Percentiles rank a stretch among this genome's conserved stretches.
These are phyloP conservation scores for Pachyrhynchus sulphureomaculatus DNA, from an alignment of 1,140 invertebrate species.

Conservation along the genomic window DNA sequence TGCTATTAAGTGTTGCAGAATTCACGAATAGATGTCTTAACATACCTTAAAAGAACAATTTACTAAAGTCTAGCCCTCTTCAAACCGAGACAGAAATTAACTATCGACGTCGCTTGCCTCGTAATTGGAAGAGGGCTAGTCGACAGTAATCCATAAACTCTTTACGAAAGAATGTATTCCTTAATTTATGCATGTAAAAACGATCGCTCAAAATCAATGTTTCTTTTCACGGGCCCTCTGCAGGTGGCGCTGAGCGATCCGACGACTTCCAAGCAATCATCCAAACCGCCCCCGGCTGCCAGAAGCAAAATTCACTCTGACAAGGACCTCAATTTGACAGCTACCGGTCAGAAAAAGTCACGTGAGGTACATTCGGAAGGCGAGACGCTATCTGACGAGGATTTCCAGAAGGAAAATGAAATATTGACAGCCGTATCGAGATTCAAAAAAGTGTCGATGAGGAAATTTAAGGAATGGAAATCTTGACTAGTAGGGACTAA, in stretches of 20 bases:
- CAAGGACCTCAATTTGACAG: constrained; percentile 51
- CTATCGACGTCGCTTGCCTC: too few species aligned
- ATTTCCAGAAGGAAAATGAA: constrained; percentile 58
- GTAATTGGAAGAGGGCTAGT: too few species aligned
- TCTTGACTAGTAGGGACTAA: constrained; percentile 59
- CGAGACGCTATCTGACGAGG: constrained; percentile 63
- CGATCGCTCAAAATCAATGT: constrained; percentile 14
- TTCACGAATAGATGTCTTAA: too few species aligned
- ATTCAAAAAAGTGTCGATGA: constrained; percentile 72
- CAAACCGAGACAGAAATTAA: background rate
- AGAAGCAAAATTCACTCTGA: constrained; percentile 57
- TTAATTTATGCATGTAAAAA: background rate
- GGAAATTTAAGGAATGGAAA: constrained; percentile 74
- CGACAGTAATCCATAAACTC: too few species aligned
- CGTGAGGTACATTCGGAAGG: constrained; percentile 76
- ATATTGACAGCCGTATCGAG: constrained; percentile 66
- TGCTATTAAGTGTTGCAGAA: too few species aligned
- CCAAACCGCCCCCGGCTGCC: constrained; percentile 53
- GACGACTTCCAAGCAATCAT: constrained; percentile 56
- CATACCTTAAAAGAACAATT: background rate
- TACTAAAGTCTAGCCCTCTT: background rate
- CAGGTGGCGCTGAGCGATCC: constrained; percentile 67
- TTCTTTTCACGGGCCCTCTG: constrained; percentile 20
- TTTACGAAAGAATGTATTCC: too few species aligned
- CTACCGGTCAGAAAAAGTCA: constrained; percentile 52